Percentiles rank a stretch among this genome's conserved stretches.
Evolutionary conservation across 2,888 invertebrate species (phyloP).

Genomic region (Idaea aversata): DNA sequence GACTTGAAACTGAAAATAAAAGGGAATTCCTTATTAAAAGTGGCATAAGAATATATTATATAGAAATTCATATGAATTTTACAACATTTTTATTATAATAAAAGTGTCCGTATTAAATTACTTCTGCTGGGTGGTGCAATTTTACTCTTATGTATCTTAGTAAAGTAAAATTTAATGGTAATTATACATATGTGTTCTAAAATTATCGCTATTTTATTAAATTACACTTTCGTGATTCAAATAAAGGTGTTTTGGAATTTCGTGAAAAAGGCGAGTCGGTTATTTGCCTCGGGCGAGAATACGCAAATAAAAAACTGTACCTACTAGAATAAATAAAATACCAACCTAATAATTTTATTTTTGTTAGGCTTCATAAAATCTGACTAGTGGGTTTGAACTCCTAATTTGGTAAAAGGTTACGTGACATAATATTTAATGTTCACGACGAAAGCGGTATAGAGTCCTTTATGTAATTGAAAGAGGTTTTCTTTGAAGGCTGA

Average conservation of each 20-base stretch:
- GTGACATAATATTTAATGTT: conserved; percentile 27
- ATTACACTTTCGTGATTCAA: conserved; percentile 27
- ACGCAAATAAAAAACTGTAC: not conserved
- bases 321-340: not conserved
- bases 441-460: conserved; percentile 15
- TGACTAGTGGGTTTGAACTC: not conserved
- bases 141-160: too few species aligned
- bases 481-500: conserved; percentile 38
- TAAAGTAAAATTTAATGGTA: too few species aligned
- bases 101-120: too few species aligned
- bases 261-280: conserved; percentile 29
- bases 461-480: conserved; percentile 30
- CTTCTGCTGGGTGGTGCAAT: too few species aligned
- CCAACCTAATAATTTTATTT: not conserved
- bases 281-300: conserved; percentile 17
- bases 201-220: too few species aligned
- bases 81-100: too few species aligned
- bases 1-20: not conserved
- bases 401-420: conserved; percentile 24
- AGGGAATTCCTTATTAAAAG: too few species aligned
- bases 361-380: not conserved
- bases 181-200: too few species aligned
- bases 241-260: conserved; percentile 28
- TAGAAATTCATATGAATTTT: too few species aligned
- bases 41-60: too few species aligned